Evolutionary conservation across 2,113 vertebrate species (phyloP), one percentile per base, ranked within the genome.

Genomic region (Coptodon bakossiorum): DNA sequence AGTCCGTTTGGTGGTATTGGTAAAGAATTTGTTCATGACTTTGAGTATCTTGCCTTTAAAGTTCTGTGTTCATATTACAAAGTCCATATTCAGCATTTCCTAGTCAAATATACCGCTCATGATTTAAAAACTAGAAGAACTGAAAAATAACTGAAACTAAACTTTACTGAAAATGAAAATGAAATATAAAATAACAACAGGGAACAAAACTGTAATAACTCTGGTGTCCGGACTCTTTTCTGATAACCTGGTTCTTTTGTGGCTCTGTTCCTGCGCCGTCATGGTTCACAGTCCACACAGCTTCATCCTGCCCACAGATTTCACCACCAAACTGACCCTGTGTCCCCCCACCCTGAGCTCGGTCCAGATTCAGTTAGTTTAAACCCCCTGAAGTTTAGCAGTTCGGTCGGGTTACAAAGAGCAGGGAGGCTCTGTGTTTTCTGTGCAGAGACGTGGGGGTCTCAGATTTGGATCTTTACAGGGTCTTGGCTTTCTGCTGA

Each of bases 351-450:
- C 12, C 24, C 53, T 40, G n/a, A 27, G 38, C 43, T 8, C n/a
- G 0, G n/a, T 53, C 9, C 56, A 34, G 82, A 71, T 83, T 73
- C 7, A 81, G 52, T 87, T 85, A 7, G 84, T 90, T 80, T 83
- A 89, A 85, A 59, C 90, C 79, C 88, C 86, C 86, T 57, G 52
- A 85, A 76, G 68, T 85, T 14, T 16, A 80, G 79, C 82, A 63
- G 73, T 66, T 45, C 1, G 45, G 2, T 89, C 11, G 0, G 38
- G 59, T 86, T 84, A 56, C 85, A 87, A 56, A 73, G 68, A 73
- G 68, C 71, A 52, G 11, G 76, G 82, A 43, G 88, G 85, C 1
- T 79, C 50, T 16, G 53, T 68, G 71, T 86, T 80, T 80, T 80
- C 71, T 36, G 40, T 34, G 29, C 71, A 19, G 43, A 3, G 43